Conservation (phyloP, 2,113 vertebrate species). For the Channa argus region DNA sequence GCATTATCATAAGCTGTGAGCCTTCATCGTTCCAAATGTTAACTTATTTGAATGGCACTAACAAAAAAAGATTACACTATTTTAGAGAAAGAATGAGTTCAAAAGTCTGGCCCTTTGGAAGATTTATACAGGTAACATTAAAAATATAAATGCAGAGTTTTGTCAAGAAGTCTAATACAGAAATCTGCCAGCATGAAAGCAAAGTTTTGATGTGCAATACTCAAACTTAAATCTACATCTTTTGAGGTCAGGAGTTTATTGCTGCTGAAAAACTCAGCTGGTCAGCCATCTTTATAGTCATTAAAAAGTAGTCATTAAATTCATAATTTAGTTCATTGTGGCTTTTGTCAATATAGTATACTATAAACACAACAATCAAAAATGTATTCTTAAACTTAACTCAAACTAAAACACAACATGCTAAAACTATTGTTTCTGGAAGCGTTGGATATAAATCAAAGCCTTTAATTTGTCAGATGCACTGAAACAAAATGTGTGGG, state of each 20-base stretch:
- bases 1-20: slow-evolving; percentile 68
- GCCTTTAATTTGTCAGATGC: background rate
- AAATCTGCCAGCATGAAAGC: slow-evolving; percentile 4
- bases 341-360: slow-evolving; percentile 22
- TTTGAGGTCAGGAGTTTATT: slow-evolving; percentile 51
- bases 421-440: background rate
- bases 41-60: slow-evolving; percentile 59
- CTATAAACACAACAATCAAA: background rate
- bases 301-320: slow-evolving; percentile 50
- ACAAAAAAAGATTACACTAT: slow-evolving; percentile 36
- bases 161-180: background rate
- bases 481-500: background rate
- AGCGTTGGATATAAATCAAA: too few species aligned
- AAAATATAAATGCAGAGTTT: background rate
- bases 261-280: slow-evolving; percentile 46
- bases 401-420: slow-evolving; percentile 4
- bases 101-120: slow-evolving; percentile 1
- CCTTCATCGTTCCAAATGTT: slow-evolving; percentile 57
- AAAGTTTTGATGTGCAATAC: background rate
- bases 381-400: slow-evolving; percentile 2
- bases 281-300: slow-evolving; percentile 65
- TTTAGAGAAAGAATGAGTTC: slow-evolving; percentile 33
- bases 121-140: background rate
- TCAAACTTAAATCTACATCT: slow-evolving; percentile 26
- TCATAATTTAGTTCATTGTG: slow-evolving; percentile 19